phyloP scores from a whole-genome alignment of 2,797 vertebrate genomes.

The Chiloscyllium punctatum region DNA sequence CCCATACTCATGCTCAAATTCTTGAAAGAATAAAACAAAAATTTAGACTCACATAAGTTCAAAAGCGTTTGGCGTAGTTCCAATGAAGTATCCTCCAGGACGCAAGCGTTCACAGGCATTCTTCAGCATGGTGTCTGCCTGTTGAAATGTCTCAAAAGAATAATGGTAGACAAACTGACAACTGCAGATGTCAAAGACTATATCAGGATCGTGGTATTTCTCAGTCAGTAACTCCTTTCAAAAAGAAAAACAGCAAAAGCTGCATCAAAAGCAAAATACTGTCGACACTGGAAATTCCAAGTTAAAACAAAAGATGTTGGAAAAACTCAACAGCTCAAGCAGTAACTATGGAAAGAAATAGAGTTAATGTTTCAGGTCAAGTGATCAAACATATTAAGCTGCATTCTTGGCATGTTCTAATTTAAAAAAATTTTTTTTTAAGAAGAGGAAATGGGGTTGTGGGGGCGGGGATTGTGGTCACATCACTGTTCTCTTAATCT shows the following conservation, averaged over 20 bases:
- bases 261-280: not conserved
- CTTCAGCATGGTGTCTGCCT: constrained; percentile 87
- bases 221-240: constrained; percentile 72
- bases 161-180: constrained; percentile 97
- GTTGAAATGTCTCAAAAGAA: constrained; percentile 82
- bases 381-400: too few species aligned
- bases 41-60: constrained; percentile 79
- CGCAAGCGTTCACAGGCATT: constrained; percentile 85
- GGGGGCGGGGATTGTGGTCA: too few species aligned
- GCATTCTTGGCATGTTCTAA: too few species aligned
- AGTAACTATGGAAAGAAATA: too few species aligned
- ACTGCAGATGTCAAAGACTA: constrained; percentile 83
- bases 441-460: too few species aligned
- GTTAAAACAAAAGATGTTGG: too few species aligned
- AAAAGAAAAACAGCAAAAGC: constrained; percentile 35
- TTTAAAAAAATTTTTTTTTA: too few species aligned
- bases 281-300: too few species aligned
- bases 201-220: constrained; percentile 65
- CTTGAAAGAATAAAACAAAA: not conserved
- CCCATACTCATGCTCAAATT: not conserved
- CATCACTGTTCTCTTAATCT: too few species aligned
- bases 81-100: constrained; percentile 90
- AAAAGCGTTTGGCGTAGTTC: constrained; percentile 88
- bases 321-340: too few species aligned
- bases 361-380: too few species aligned